Base-by-base conservation (phyloP, 2,797 vertebrate species). In the Enoplosus armatus region DNA sequence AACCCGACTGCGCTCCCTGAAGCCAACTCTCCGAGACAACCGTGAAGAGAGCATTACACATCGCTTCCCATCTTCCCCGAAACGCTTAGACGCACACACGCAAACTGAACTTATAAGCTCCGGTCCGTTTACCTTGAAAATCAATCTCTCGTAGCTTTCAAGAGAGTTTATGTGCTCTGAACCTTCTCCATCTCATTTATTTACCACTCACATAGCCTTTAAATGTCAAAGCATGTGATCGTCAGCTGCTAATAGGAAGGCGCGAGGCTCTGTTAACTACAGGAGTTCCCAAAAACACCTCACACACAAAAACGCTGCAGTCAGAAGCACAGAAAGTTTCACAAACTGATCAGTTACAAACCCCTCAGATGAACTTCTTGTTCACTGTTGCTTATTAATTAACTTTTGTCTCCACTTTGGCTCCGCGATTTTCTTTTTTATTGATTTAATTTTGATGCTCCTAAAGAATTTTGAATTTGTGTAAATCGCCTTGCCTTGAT, bases 151-250 rank as follows among this genome's bases (percentile, higher is more conserved):
- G 1, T 71, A 27, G 66, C 78, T 84, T 87, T 81, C 75, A 55
- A 37, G 71, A 79, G 76, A 77, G 63, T 84, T 84, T 66, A 31
- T 73, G 82, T 37, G 69, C 76, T 71, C 50, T 70, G 77, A 84
- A 71, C 58, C 59, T 63, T 79, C 71, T 47, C 60, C 55, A 4
- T 75, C 79, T 86, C 81, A 72, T 83, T 78, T 82, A 73, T 82
- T 82, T 73, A 62, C 50, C 65, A 1, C 72, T 83, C 64, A 47
- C 68, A 33, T 45, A 47, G 80, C 64, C 81, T 89, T 83, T 84
- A 89, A 87, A 89, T 84, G 81, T 90, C 87, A 87, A 37, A 75
- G 11, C 75, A 24, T 31, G 85, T 76, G 73, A 74, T 79, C 78
- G 63, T 11, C 12, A 64, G 58, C 54, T 1, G 15, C 83, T 83